Evolutionary conservation across 2,888 invertebrate species (phyloP), one percentile per base, ranked within the genome.

Genomic region (Disparrhopalites patrizii): DNA sequence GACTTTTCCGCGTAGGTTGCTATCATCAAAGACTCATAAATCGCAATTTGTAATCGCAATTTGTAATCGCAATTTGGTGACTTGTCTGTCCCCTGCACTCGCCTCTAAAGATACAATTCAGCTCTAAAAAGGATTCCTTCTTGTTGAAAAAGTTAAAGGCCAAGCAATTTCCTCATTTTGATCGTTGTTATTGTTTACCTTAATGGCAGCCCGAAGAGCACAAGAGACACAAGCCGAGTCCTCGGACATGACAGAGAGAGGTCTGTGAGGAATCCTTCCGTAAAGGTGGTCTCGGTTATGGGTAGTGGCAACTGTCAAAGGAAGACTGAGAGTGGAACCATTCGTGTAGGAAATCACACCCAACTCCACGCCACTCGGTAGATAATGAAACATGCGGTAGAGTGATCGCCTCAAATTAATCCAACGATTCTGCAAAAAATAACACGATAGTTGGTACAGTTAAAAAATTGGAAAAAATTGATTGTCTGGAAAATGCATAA

Each of bases 251-350:
- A 70, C 61, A 23, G 68, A 68, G 33, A 71, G 64, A 5, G 76
- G 75, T 62, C 74, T 65, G 3, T 73, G 69, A 25, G 77, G 77
- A 63, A 77, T 75, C 43, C 77, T 58, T 28, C 77, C 76, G 61
- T 75, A 71, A 10, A 77, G 68, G 38, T 70, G 73, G 54, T 77
- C 77, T 50, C 76, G 67, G 62, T 77, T 77, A 31, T 73, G 72
- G 36, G 74, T 71, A 27, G 71, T 76, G 51, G 76, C 72, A 20
- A 72, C 67, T 3, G 76, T 76, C 36, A 75, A 66, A 23, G 76
- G 76, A 40, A 77, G 70, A 62, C 72, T 73, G 51, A 76, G 62
- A 28, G 68, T 65, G 20, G 74, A 70, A 20, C 65, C 67, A 54
- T 74, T 72, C 8, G 75, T 73, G 63, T 73, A 76, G 54, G 75